Evolutionary conservation across 2,797 vertebrate species (phyloP).

Genomic region (Sphenodon punctatus): DNA sequence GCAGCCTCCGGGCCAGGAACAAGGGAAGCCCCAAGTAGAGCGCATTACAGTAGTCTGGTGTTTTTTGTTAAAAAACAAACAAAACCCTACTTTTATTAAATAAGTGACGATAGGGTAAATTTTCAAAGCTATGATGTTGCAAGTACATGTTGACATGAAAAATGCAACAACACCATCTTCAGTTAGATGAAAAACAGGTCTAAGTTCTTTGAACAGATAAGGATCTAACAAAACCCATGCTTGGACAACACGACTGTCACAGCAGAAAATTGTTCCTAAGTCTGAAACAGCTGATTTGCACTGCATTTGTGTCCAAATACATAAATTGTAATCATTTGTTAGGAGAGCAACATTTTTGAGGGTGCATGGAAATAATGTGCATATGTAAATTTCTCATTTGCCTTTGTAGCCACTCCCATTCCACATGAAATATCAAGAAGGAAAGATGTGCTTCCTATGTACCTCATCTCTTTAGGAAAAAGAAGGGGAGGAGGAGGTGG

Average conservation of each 20-base stretch:
- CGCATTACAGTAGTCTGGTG: too few species aligned
- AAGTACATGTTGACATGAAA: neutral
- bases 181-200: neutral
- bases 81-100: neutral
- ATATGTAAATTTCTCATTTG: neutral
- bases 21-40: too few species aligned
- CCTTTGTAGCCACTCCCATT: neutral
- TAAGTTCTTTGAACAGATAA: neutral
- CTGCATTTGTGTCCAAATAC: neutral
- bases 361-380: neutral
- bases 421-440: neutral
- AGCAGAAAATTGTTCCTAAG: neutral
- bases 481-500: neutral
- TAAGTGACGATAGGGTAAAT: neutral
- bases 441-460: neutral
- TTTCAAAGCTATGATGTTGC: neutral
- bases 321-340: neutral
- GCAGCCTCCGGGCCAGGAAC: too few species aligned
- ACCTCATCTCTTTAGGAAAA: neutral
- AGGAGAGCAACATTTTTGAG: rapidly evolving
- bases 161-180: neutral
- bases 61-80: neutral
- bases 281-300: neutral
- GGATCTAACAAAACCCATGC: neutral
- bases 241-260: neutral